Evolutionary conservation across 1,140 invertebrate genomes (phyloP), one percentile per base, ranked within the genome.

Genomic region (Drosophila repletoides): DNA sequence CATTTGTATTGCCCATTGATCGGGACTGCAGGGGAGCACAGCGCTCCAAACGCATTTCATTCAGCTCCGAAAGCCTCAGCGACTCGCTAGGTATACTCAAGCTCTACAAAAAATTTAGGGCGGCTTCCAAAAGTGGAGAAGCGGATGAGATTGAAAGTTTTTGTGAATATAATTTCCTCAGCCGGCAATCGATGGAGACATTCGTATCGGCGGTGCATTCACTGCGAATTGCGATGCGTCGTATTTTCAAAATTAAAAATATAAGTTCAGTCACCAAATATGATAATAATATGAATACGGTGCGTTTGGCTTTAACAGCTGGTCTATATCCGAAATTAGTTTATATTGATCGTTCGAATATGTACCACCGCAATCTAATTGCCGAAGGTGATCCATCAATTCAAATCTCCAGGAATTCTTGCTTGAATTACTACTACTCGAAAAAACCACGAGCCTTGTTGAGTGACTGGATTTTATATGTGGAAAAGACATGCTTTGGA

Each of bases 271-370:
- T 10, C 7, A 29, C 17, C 2, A 5, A 40, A 33, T 52, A 63
- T 4, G 71, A 86, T 33, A 94, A 96, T 75, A 96, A 96, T 90
- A 97, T 96, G 95, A 94, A 96, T 17, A 93, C 98, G 28, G 94
- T 99, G 0, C 98, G 98, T 88, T 95, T 96, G 10, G 96, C 96
- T 3, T 88, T 99, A 1, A 93, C 94, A 48, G 95, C 95, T 9
- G 97, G 97, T 2, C 91, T 96, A 4, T 98, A 98, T 91, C 97
- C 97, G 0, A 97, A 97, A 81, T 88, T 98, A 12, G 95, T 96
- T 3, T 61, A 55, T 19, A 14, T 76, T 0, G 68, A 83, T 4
- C 34, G 38, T 0, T 5, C 24, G 0, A 36, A 9, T 0, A 10
- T 2, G 1, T n/a, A 10, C 1, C 72, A 61, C 3, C 5, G 31